Evolutionary conservation across 2,113 vertebrate genomes (phyloP).

Genomic region (Labeo rohita): DNA sequence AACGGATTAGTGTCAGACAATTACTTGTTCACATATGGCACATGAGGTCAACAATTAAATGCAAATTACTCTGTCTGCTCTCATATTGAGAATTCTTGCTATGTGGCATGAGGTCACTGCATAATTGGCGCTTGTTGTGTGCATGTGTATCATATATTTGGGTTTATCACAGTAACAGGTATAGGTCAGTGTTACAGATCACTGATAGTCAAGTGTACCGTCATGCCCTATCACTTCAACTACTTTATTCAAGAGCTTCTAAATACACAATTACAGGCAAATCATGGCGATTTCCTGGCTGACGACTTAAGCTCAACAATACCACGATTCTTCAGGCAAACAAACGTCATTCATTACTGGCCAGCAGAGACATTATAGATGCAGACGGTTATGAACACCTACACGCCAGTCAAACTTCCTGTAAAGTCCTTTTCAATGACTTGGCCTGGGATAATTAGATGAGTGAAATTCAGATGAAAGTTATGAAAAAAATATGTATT

Average conservation of each 20-base stretch:
- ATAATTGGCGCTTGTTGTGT: background rate
- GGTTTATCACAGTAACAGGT: background rate
- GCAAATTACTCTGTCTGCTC: background rate
- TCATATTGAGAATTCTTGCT: background rate
- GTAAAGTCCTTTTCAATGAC: background rate
- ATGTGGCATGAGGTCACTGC: background rate
- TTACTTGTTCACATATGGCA: background rate
- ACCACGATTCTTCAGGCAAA: background rate
- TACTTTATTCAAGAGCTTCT: constrained; percentile 2
- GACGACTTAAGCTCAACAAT: background rate
- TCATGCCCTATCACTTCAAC: background rate
- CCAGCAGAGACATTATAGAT: background rate
- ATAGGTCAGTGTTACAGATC: background rate
- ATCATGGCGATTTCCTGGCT: background rate
- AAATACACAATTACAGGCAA: background rate
- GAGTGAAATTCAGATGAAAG: background rate
- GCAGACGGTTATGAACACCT: constrained; percentile 3
- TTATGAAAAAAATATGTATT: background rate
- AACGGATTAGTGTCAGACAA: background rate
- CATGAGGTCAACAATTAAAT: background rate
- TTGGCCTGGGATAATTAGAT: background rate
- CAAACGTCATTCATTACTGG: background rate
- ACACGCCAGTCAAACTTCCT: constrained; percentile 1
- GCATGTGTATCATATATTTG: background rate
- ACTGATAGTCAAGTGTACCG: background rate